Percentiles rank a stretch among this genome's conserved stretches.
Conservation (phyloP, 2,888 invertebrate genomes). For the Agriotes lineatus region DNA sequence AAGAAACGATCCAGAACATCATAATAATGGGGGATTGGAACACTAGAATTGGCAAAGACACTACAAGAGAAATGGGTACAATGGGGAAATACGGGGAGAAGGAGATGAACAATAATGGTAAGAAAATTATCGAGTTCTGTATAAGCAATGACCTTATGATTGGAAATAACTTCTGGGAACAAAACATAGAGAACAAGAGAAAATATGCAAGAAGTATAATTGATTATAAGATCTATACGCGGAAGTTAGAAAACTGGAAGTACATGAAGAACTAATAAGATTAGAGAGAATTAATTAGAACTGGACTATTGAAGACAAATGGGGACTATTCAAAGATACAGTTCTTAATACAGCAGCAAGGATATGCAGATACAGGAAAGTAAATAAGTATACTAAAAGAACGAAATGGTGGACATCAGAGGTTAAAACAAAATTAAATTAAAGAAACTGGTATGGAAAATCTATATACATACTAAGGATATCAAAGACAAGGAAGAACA, state of each 20-base stretch:
- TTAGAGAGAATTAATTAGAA: not conserved
- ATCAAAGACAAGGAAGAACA: slow-evolving; percentile 1
- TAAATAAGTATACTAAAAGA: not conserved
- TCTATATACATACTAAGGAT: not conserved
- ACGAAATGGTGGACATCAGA: not conserved
- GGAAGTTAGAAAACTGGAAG: not conserved
- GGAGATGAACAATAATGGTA: not conserved
- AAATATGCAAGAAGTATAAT: not conserved
- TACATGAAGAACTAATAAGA: not conserved
- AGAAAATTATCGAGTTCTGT: not conserved
- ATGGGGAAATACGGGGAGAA: not conserved
- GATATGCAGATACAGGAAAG: not conserved
- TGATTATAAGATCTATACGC: not conserved
- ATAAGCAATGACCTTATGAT: not conserved
- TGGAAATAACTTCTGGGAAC: not conserved
- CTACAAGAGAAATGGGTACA: not conserved
- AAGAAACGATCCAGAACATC: not conserved
- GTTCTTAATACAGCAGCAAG: not conserved
- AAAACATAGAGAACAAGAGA: not conserved
- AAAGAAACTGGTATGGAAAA: not conserved
- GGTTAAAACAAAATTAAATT: not conserved
- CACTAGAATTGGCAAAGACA: not conserved
- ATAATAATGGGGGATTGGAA: not conserved
- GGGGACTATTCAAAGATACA: not conserved
- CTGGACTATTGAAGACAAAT: not conserved